Percentiles rank a stretch among this genome's conserved stretches.
These are phyloP conservation scores for Xestia sexstrigata DNA, from an alignment of 2,888 invertebrate genomes.

Conservation along the genomic window DNA sequence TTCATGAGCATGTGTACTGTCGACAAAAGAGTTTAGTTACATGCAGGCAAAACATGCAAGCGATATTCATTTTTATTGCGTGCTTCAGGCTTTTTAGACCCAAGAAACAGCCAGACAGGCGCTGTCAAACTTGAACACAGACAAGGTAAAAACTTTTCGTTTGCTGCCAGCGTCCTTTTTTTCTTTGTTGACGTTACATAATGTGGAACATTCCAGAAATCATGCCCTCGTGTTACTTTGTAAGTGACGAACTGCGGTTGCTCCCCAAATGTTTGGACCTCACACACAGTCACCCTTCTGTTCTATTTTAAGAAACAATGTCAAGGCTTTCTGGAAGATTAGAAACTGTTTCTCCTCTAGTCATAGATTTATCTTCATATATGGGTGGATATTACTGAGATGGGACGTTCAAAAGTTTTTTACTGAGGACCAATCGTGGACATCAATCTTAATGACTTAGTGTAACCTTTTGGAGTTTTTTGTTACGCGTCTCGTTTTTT, in stretches of 20 bases:
- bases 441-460: constrained; percentile 65
- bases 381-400: constrained; percentile 57
- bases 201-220: constrained; percentile 20
- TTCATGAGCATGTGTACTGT: constrained; percentile 50
- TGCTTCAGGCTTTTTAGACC: neutral
- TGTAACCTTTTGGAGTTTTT: constrained; percentile 56
- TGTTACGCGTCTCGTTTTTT: constrained; percentile 41
- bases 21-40: constrained; percentile 22
- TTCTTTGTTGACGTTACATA: constrained; percentile 19
- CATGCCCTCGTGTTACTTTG: constrained; percentile 21
- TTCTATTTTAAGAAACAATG: constrained; percentile 66
- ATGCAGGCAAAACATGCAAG: neutral
- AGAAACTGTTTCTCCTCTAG: constrained; percentile 60
- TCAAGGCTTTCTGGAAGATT: constrained; percentile 66
- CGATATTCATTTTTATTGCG: constrained; percentile 3
- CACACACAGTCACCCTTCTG: constrained; percentile 38
- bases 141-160: constrained; percentile 1
- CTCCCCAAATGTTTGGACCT: constrained; percentile 49
- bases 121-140: constrained; percentile 13
- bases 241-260: constrained; percentile 37
- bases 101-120: neutral
- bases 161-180: neutral
- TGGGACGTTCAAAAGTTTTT: constrained; percentile 58
- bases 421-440: constrained; percentile 49
- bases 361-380: constrained; percentile 67